A percentile compares a stretch with the other conserved stretches of the same genome.
Conservation (phyloP, 2,888 invertebrate genomes). For the Heliconius hortense region DNA sequence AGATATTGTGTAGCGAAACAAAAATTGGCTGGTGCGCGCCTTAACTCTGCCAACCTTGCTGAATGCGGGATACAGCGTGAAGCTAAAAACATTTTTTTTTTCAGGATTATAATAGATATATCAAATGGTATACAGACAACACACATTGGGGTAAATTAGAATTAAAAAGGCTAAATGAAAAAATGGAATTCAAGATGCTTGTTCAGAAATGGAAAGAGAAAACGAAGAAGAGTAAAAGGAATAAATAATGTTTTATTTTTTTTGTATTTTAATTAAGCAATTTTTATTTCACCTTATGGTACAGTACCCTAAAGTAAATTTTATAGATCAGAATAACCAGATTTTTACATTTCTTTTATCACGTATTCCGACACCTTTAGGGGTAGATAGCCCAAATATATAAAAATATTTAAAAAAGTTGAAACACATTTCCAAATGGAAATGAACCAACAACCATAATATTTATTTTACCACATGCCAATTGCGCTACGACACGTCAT, state of each 20-base stretch:
- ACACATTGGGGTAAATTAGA: slow-evolving; percentile 60
- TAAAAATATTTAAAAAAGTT: not conserved
- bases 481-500: not conserved
- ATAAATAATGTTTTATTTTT: not conserved
- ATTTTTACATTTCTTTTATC: too few species aligned
- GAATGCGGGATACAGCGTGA: too few species aligned
- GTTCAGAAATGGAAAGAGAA: slow-evolving; percentile 52
- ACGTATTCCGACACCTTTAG: too few species aligned
- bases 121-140: slow-evolving; percentile 63
- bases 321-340: too few species aligned
- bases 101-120: slow-evolving; percentile 64
- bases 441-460: not conserved
- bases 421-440: not conserved
- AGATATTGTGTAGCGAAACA: too few species aligned
- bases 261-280: too few species aligned
- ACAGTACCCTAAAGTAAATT: too few species aligned
- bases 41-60: too few species aligned
- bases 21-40: too few species aligned
- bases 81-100: not conserved
- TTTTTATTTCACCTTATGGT: too few species aligned
- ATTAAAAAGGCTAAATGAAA: slow-evolving; percentile 52
- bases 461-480: not conserved
- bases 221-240: slow-evolving; percentile 50
- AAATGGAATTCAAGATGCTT: slow-evolving; percentile 53
- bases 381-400: too few species aligned